Base-by-base conservation (phyloP, 23 tunicate species). In the Trididemnum nubilum region DNA sequence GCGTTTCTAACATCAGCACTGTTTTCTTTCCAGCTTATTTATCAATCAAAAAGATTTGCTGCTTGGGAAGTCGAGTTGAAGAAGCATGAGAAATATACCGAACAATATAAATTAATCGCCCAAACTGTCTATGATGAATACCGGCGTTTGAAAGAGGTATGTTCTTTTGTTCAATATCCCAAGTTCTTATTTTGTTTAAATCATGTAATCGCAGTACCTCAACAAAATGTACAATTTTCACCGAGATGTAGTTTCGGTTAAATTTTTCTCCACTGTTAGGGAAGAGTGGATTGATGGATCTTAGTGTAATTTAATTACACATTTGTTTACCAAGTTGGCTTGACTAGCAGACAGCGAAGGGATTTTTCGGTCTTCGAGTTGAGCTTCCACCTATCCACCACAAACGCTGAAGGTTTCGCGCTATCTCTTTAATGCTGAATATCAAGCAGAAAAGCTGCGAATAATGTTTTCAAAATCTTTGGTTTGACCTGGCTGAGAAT, bases 111-210 rank as follows among this genome's bases (percentile, higher is more conserved):
- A 63, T 59, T 21, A 40, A 81, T 91, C 28, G 85, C 84, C 0
- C 73, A 44, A 26, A 76, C 51, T 34, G 97, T 91, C 23, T 33
- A 81, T 44, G 72, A 85, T 0, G 97, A 91, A 76, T 91, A 91
- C 78, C 33, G 76, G 40, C 82, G 72, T 66, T 49, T 84, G 2
- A 81, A 85, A 51, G 49, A 85, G 90, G 97, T 91, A 37, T 9
- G 76, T n/a, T 33, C 7, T 26, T 9, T 44, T 44, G 15, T 7
- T 44, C n/a, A n/a, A n/a, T n/a, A n/a, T 44, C 54, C 54, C 54
- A 7, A 15, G 9, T 7, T 44, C 15, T 9, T 44, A 44, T 44
- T 44, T 44, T n/a, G n/a, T n/a, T n/a, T n/a, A n/a, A n/a, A n/a
- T n/a, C n/a, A n/a, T n/a, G n/a, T n/a, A n/a, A n/a, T n/a, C n/a